These are phyloP conservation scores for Protobothrops flavoviridis DNA, from an alignment of 2,113 vertebrate genomes.

Conservation along the genomic window DNA sequence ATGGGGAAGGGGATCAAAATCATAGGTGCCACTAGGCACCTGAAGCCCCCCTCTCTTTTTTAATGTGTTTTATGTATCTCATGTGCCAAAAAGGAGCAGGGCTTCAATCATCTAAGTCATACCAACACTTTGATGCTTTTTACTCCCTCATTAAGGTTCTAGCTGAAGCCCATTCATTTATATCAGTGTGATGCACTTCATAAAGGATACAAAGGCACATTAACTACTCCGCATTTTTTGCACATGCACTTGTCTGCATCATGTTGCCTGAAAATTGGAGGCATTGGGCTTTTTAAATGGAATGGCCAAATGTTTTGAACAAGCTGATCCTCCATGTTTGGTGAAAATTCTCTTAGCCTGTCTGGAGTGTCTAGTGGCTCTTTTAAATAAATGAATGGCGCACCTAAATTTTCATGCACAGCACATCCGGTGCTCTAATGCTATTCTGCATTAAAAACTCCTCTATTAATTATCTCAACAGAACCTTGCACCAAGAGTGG, in stretches of 20 bases:
- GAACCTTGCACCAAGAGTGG: too few relatives aligned
- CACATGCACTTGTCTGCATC: background rate
- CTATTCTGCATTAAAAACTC: background rate
- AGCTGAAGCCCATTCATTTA: background rate
- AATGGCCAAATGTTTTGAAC: background rate
- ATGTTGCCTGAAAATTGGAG: background rate
- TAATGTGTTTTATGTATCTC: background rate
- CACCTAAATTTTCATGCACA: background rate
- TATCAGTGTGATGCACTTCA: background rate
- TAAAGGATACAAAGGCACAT: background rate
- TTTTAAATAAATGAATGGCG: background rate
- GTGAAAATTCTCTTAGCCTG: background rate
- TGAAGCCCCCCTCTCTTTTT: background rate
- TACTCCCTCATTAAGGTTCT: background rate
- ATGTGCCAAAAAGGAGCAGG: background rate
- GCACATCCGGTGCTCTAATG: background rate
- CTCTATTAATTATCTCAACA: background rate
- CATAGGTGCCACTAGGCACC: background rate
- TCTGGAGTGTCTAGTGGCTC: background rate
- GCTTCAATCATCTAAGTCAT: background rate
- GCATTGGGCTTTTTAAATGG: background rate
- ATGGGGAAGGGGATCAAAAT: background rate
- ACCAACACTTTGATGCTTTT: background rate
- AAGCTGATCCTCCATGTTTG: background rate
- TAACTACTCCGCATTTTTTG: background rate